Evolutionary conservation across 2,888 invertebrate genomes (phyloP).

Genomic region (Agrilus biguttatus): DNA sequence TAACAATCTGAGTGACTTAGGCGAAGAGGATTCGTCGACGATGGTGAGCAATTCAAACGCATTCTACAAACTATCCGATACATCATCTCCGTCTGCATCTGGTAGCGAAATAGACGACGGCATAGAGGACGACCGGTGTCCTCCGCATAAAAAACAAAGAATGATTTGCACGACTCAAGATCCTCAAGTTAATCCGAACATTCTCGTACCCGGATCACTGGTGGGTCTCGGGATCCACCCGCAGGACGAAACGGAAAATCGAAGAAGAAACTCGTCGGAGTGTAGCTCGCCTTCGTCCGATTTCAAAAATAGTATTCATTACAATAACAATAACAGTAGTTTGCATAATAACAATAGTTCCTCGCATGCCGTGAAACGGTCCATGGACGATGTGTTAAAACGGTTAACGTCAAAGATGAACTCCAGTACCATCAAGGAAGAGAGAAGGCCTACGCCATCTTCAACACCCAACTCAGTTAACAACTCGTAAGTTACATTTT

Average conservation of each 20-base stretch:
- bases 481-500: conserved; percentile 27
- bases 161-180: conserved; percentile 20
- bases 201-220: conserved; percentile 22
- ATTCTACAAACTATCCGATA: conserved; percentile 27
- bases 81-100: conserved; percentile 30
- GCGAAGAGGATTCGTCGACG: conserved; percentile 39
- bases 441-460: conserved; percentile 50
- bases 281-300: conserved; percentile 59
- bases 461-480: conserved; percentile 41
- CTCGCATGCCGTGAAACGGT: conserved; percentile 52
- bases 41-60: conserved; percentile 24
- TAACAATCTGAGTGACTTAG: conserved; percentile 42
- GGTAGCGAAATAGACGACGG: conserved; percentile 31
- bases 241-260: conserved; percentile 30
- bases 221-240: conserved; percentile 37
- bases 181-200: conserved; percentile 16
- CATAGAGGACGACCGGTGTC: conserved; percentile 28
- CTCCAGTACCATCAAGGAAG: conserved; percentile 57
- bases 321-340: conserved; percentile 48
- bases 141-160: conserved; percentile 31
- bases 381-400: conserved; percentile 86
- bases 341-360: conserved; percentile 46
- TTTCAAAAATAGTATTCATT: conserved; percentile 44
- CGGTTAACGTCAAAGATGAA: conserved; percentile 73
- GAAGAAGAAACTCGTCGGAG: conserved; percentile 44